Conservation (phyloP, 2,113 vertebrate genomes). For the Tetraodon nigroviridis region DNA sequence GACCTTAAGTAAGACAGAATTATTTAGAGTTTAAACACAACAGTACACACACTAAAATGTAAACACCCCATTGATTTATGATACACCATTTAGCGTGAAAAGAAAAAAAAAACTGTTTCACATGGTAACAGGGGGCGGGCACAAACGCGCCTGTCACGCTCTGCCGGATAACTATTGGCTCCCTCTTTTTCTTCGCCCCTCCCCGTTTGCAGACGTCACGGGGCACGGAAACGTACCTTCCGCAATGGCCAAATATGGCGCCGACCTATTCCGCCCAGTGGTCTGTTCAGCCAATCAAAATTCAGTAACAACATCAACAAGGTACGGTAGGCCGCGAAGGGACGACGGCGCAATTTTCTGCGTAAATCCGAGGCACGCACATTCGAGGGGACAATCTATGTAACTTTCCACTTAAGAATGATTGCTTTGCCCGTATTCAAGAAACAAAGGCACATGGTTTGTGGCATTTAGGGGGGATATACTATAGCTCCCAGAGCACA, state of each 20-base stretch:
- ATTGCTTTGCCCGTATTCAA: neutral
- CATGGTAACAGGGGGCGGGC: constrained; percentile 73
- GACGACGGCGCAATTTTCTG: constrained; percentile 49
- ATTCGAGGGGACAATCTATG: constrained; percentile 1
- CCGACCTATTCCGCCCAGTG: constrained; percentile 57
- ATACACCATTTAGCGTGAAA: neutral
- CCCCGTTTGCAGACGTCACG: constrained; percentile 39
- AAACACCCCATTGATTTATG: neutral
- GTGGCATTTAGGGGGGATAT: neutral
- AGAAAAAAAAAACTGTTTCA: constrained; percentile 51
- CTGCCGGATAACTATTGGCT: constrained; percentile 55
- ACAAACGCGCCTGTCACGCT: constrained; percentile 52
- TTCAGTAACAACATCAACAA: constrained; percentile 69
- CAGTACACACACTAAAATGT: neutral
- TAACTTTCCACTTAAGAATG: constrained; percentile 8
- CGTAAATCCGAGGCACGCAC: constrained; percentile 36
- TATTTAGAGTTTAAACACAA: neutral
- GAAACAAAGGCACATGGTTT: neutral
- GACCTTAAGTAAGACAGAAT: constrained; percentile 50
- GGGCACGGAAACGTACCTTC: constrained; percentile 48
- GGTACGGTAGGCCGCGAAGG: constrained; percentile 57
- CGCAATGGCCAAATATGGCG: constrained; percentile 67
- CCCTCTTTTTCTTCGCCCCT: constrained; percentile 45
- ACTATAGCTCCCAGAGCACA: neutral
- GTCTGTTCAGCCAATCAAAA: constrained; percentile 55